These are phyloP conservation scores for Hirtodrosophila confusa DNA, from an alignment of 2,888 invertebrate species.

Conservation along the genomic window DNA sequence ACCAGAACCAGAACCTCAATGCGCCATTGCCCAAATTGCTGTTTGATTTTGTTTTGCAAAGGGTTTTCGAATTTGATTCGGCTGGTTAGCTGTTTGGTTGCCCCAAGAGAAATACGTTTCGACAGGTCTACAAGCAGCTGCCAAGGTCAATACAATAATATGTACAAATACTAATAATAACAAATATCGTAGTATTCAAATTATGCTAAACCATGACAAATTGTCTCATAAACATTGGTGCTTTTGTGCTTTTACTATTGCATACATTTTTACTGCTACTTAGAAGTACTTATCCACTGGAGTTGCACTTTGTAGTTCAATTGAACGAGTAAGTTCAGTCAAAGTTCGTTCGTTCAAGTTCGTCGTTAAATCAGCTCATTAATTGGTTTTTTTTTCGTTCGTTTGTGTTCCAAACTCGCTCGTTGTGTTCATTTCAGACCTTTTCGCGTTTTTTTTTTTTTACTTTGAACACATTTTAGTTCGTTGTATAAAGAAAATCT, in stretches of 20 bases:
- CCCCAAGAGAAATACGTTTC: slow-evolving; percentile 26
- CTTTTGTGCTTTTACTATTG: slow-evolving; percentile 30
- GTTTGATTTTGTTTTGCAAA: slow-evolving; percentile 71
- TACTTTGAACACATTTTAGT: too few species aligned
- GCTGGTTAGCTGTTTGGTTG: slow-evolving; percentile 22
- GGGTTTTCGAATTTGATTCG: slow-evolving; percentile 48
- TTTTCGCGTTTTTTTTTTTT: too few species aligned
- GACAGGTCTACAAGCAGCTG: slow-evolving; percentile 24
- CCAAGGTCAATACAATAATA: slow-evolving; percentile 57
- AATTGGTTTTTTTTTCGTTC: too few species aligned
- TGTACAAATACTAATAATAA: slow-evolving; percentile 27
- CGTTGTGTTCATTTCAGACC: too few species aligned
- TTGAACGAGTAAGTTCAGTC: too few species aligned
- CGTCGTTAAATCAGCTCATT: too few species aligned
- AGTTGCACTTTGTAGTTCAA: too few species aligned
- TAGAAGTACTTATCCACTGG: background rate
- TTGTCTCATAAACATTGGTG: slow-evolving; percentile 39
- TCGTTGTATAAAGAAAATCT: too few species aligned
- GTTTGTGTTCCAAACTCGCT: too few species aligned
- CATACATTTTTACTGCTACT: slow-evolving; percentile 5
- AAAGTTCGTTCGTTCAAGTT: too few species aligned
- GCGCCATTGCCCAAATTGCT: slow-evolving; percentile 59
- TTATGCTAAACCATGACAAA: slow-evolving; percentile 53
- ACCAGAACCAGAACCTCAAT: slow-evolving; percentile 33
- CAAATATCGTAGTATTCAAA: slow-evolving; percentile 28